Percentiles rank a stretch among this genome's conserved stretches.
Evolutionary conservation across 2,888 invertebrate species (phyloP).

Genomic region (Lomographa bimaculata): DNA sequence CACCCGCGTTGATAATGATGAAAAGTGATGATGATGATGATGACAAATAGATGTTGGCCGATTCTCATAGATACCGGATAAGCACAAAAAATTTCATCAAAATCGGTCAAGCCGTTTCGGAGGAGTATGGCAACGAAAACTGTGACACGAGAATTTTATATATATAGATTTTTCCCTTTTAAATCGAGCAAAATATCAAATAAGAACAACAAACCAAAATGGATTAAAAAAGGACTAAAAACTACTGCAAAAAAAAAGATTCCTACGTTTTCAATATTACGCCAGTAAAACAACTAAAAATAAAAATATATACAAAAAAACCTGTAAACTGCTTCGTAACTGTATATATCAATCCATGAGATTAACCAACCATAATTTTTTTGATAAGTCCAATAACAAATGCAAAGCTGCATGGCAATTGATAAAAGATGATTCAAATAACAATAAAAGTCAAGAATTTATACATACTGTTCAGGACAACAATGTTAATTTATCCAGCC

Average conservation of each 20-base stretch:
- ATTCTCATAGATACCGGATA: too few relatives aligned
- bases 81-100: too few relatives aligned
- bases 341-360: neutral
- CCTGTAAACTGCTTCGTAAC: neutral
- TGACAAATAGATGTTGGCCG: too few relatives aligned
- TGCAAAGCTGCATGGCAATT: neutral
- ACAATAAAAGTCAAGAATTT: neutral
- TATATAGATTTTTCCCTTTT: neutral
- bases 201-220: neutral
- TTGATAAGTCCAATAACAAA: neutral
- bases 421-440: neutral
- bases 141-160: too few relatives aligned
- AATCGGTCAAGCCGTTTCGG: too few relatives aligned
- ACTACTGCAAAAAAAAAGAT: neutral
- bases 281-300: neutral
- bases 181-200: neutral
- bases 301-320: neutral
- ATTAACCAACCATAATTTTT: neutral
- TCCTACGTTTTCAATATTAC: slow-evolving; percentile 1
- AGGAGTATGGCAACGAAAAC: too few relatives aligned
- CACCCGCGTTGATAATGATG: too few relatives aligned
- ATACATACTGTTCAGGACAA: neutral
- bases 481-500: neutral
- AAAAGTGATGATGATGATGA: too few relatives aligned
- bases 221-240: slow-evolving; percentile 2